Evolutionary conservation across 1,140 invertebrate species (phyloP).

Genomic region (Diploscapter pachys): DNA sequence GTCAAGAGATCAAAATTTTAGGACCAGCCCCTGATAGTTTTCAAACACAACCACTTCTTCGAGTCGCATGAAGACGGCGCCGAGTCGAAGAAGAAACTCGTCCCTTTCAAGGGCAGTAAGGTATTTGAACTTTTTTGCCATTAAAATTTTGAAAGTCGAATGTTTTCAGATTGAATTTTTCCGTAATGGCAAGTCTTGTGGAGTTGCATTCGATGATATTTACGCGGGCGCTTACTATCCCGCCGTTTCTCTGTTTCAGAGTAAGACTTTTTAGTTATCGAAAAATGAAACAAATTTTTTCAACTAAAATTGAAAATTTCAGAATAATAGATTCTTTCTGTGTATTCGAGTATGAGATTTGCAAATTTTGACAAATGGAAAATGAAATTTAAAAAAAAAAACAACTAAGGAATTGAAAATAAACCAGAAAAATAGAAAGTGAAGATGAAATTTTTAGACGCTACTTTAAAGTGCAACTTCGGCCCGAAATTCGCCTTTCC

Average conservation of each 20-base stretch:
- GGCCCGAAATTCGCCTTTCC: too few relatives aligned
- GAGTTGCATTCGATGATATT: constrained; percentile 79
- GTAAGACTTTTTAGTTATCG: constrained; percentile 7
- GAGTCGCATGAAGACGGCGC: constrained; percentile 92
- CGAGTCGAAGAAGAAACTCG: constrained; percentile 77
- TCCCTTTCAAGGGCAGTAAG: constrained; percentile 72
- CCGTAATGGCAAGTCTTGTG: constrained; percentile 76
- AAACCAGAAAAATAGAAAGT: too few relatives aligned
- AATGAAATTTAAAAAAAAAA: too few relatives aligned
- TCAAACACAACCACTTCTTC: constrained; percentile 92
- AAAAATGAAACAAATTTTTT: too few relatives aligned
- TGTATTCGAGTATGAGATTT: too few relatives aligned
- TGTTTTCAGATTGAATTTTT: constrained; percentile 75
- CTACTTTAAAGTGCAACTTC: too few relatives aligned
- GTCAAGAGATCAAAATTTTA: neutral
- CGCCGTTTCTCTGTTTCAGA: constrained; percentile 78
- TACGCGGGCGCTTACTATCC: constrained; percentile 91
- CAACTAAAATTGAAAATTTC: too few relatives aligned
- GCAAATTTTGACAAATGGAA: too few relatives aligned
- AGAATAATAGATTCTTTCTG: too few relatives aligned
- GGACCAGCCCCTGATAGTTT: constrained; percentile 40
- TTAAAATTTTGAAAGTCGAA: neutral
- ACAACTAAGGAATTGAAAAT: too few relatives aligned
- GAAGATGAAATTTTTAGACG: too few relatives aligned
- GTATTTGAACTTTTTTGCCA: constrained; percentile 41